Evolutionary conservation across 2,797 vertebrate species (phyloP).

Genomic region (Scleropages formosus): DNA sequence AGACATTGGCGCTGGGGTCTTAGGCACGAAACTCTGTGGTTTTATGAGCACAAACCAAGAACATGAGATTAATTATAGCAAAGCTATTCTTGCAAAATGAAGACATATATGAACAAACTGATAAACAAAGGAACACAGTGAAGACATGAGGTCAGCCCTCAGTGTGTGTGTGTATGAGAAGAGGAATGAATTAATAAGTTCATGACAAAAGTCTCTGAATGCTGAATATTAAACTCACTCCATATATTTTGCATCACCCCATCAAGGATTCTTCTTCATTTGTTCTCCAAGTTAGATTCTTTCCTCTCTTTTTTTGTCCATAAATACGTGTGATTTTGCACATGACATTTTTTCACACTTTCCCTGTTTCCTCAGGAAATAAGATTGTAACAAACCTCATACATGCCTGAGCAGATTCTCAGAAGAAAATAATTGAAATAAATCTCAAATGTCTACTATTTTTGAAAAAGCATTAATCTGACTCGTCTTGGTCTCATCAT

Average conservation of each 20-base stretch:
- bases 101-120: neutral
- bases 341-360: neutral
- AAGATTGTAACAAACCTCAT: conserved; percentile 21
- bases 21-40: too few species aligned
- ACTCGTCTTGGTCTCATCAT: conserved; percentile 34
- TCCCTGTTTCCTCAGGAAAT: neutral
- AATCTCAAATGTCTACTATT: conserved; percentile 54
- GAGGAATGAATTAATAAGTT: neutral
- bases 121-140: neutral
- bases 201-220: neutral
- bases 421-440: conserved; percentile 46
- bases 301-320: too few species aligned
- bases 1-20: too few species aligned
- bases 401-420: conserved; percentile 16
- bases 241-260: too few species aligned
- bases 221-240: neutral
- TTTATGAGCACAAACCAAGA: too few species aligned
- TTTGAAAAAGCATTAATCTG: conserved; percentile 55
- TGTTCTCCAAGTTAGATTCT: too few species aligned
- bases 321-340: neutral
- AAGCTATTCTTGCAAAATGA: neutral
- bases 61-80: too few species aligned
- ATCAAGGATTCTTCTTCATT: too few species aligned
- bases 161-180: neutral
- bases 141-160: too few species aligned